These are phyloP conservation scores for Xanthorhoe spadicearia DNA, from an alignment of 2,888 invertebrate genomes.

Conservation along the genomic window DNA sequence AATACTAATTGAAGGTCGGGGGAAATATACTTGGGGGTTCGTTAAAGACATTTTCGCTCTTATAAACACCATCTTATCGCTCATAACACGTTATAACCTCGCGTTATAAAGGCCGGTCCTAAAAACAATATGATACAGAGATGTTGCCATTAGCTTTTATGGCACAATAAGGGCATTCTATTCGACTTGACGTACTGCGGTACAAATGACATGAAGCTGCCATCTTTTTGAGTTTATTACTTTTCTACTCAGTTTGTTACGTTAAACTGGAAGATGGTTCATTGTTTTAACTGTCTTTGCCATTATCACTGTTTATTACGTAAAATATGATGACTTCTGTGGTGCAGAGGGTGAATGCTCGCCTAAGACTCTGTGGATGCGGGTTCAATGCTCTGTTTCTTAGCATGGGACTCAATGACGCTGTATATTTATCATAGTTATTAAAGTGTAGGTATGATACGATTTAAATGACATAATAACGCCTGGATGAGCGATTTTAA, in stretches of 20 bases:
- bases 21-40: slow-evolving; percentile 19
- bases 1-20: slow-evolving; percentile 25
- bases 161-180: slow-evolving; percentile 52
- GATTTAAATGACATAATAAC: no score
- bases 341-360: no score
- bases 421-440: not conserved
- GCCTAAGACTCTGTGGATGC: no score
- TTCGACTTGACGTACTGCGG: slow-evolving; percentile 48
- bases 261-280: not conserved
- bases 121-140: slow-evolving; percentile 66
- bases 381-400: no score
- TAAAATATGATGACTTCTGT: no score
- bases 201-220: slow-evolving; percentile 46
- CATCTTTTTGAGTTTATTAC: slow-evolving; percentile 25
- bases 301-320: not conserved
- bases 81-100: slow-evolving; percentile 48
- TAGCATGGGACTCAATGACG: no score
- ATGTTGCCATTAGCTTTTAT: slow-evolving; percentile 65
- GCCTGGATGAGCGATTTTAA: no score
- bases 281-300: not conserved
- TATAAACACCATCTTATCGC: slow-evolving; percentile 44
- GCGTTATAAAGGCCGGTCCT: slow-evolving; percentile 51
- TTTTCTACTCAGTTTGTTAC: not conserved
- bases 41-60: slow-evolving; percentile 33
- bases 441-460: not conserved